Evolutionary conservation across 2,113 vertebrate species (phyloP), one percentile per base, ranked within the genome.

Genomic region (Lasiurus cinereus): DNA sequence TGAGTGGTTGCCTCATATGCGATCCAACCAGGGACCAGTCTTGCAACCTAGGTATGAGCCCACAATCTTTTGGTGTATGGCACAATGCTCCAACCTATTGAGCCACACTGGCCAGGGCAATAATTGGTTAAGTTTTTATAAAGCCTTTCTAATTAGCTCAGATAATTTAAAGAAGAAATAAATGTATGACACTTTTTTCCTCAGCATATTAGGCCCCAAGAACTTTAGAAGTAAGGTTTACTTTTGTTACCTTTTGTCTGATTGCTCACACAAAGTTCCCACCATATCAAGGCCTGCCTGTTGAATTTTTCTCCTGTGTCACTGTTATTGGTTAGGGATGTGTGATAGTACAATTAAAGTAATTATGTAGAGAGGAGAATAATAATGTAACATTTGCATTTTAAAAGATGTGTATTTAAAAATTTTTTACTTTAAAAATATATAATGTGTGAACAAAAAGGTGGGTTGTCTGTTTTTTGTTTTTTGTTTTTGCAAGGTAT

Each of bases 101-200:
- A 66, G 64, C 29, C 29, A 66, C 64, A 7, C 64, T 31, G 27
- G 64, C 64, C 12, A n/a, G 64, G 64, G 64, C 64, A 72, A 64
- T 77, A 79, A 70, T 39, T 13, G 11, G 79, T 66, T 80, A 72
- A 48, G 46, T 29, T 88, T 70, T 85, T 36, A 14, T 59, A 74
- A 67, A 80, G 15, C 8, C n/a, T 82, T 91, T 74, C 46, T 46
- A 31, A 85, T 74, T 43, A 80, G 36, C 36, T 69, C 31, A 74
- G 52, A 48, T 46, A 67, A 59, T 74, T 94, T 87, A 87, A 76
- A 86, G 48, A 27, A 43, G 67, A 91, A 82, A 74, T 2, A 91
- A 82, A 87, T 2, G 8, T 76, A 8, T 94, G 73, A 21, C 14
- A 52, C 21, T 52, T 50, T 77, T 82, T 88, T 46, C 29, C 69